Percentiles rank a stretch among this genome's conserved stretches.
phyloP scores from a whole-genome alignment of 2,888 invertebrate genomes.

The Marronus borbonicus region DNA sequence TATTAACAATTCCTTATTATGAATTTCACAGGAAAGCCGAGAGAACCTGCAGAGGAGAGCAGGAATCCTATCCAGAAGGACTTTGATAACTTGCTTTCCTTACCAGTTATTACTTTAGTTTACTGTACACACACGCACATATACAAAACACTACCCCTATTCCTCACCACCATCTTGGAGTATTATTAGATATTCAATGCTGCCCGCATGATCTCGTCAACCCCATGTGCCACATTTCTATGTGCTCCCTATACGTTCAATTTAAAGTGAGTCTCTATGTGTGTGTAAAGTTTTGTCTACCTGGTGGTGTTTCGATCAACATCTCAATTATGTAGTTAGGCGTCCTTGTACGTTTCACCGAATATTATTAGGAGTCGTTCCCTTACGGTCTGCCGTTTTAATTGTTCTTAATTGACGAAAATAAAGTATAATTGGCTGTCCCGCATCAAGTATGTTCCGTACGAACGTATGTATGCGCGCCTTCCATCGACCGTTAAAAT shows the following conservation, averaged over 20 bases:
- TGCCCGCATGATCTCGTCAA: constrained; percentile 36
- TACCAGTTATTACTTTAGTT: neutral
- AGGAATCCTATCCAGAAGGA: too few species aligned
- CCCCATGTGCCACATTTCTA: constrained; percentile 27
- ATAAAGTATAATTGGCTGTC: constrained; percentile 47
- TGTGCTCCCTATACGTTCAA: neutral
- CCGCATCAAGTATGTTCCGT: constrained; percentile 36
- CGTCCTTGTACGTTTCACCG: constrained; percentile 9
- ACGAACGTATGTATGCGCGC: constrained; percentile 24
- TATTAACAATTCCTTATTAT: too few species aligned
- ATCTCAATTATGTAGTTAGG: constrained; percentile 37
- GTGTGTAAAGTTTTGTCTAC: constrained; percentile 26
- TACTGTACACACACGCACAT: neutral
- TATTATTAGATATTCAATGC: constrained; percentile 25
- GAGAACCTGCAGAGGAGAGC: too few species aligned
- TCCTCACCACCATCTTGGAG: constrained; percentile 6
- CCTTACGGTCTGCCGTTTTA: constrained; percentile 38
- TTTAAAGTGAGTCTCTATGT: neutral
- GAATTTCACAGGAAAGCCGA: too few species aligned
- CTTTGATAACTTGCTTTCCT: neutral
- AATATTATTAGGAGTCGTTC: constrained; percentile 18
- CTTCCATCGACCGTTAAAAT: constrained; percentile 12
- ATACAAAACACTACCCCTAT: constrained; percentile 34
- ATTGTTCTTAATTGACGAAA: constrained; percentile 49
- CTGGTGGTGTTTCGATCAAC: constrained; percentile 39